Conservation (phyloP, 1,140 invertebrate species). For the Diabrotica undecimpunctata region DNA sequence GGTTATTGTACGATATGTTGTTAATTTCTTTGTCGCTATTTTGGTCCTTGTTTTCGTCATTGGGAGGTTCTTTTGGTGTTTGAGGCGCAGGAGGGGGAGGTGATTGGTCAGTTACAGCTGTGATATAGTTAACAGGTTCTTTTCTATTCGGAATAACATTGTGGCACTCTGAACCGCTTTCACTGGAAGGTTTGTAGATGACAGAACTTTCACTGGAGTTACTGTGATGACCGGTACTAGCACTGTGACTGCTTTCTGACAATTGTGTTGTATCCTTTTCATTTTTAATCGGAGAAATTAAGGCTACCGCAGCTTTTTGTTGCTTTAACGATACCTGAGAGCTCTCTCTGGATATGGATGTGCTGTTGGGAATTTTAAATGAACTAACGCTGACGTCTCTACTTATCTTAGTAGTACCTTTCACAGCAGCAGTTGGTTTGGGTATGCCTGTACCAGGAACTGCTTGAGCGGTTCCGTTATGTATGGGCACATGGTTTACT, state of each 20-base stretch:
- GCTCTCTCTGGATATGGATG: constrained; percentile 35
- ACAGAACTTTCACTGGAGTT: constrained; percentile 63
- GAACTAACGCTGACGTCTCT: constrained; percentile 24
- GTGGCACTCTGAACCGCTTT: constrained; percentile 58
- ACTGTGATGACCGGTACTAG: constrained; percentile 55
- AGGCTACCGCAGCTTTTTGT: constrained; percentile 59
- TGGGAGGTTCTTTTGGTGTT: constrained; percentile 21
- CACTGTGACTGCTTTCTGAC: constrained; percentile 40
- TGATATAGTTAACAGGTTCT: constrained; percentile 23
- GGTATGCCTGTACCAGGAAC: constrained; percentile 66
- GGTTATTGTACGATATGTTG: constrained; percentile 12
- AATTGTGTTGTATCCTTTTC: constrained; percentile 32
- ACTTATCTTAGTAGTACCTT: constrained; percentile 69
- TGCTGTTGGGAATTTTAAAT: constrained; percentile 27
- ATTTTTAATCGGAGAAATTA: constrained; percentile 69
- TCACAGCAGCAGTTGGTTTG: constrained; percentile 85
- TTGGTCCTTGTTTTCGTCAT: constrained; percentile 11
- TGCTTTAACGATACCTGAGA: constrained; percentile 38
- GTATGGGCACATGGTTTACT: constrained; percentile 18
- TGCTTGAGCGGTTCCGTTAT: constrained; percentile 11
- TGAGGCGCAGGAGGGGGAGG: constrained; percentile 19
- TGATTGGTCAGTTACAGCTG: constrained; percentile 15
- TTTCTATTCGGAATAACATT: constrained; percentile 51
- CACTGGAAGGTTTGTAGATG: constrained; percentile 65
- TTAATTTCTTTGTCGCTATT: constrained; percentile 12